Evolutionary conservation across 2,113 vertebrate genomes (phyloP).

Genomic region (Chlamydotis undulata): DNA sequence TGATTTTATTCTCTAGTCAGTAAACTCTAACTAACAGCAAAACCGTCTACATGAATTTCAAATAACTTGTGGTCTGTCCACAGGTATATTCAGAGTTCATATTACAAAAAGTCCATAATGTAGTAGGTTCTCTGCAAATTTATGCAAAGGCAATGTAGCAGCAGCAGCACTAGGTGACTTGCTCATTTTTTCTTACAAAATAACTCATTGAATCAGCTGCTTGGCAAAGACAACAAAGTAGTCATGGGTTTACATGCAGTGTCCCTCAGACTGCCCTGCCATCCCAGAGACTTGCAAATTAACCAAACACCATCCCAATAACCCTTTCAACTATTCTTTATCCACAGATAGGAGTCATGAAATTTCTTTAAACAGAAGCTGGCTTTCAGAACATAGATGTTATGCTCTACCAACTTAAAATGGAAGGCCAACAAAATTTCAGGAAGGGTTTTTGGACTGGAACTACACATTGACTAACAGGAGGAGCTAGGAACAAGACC

Average conservation of each 20-base stretch:
- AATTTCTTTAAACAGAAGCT: not conserved
- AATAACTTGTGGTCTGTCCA: not conserved
- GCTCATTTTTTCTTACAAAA: not conserved
- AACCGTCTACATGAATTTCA: not conserved
- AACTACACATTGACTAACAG: not conserved
- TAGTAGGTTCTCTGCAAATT: not conserved
- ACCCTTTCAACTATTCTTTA: not conserved
- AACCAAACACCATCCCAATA: not conserved
- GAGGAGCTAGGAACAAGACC: not conserved
- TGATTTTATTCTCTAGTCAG: not conserved
- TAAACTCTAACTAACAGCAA: not conserved
- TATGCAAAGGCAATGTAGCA: not conserved
- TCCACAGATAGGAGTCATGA: too few relatives aligned
- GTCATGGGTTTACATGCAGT: accelerated
- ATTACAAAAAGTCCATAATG: not conserved
- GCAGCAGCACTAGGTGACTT: not conserved
- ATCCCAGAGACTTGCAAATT: not conserved
- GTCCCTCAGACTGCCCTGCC: not conserved
- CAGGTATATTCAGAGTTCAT: not conserved
- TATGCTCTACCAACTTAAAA: not conserved
- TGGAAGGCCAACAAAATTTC: not conserved
- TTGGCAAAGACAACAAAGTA: not conserved
- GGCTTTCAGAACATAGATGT: not conserved
- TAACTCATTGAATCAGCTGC: not conserved
- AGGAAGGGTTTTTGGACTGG: not conserved